These are phyloP conservation scores for Smittia sp. DNA, from an alignment of 2,888 invertebrate species.

Conservation along the genomic window DNA sequence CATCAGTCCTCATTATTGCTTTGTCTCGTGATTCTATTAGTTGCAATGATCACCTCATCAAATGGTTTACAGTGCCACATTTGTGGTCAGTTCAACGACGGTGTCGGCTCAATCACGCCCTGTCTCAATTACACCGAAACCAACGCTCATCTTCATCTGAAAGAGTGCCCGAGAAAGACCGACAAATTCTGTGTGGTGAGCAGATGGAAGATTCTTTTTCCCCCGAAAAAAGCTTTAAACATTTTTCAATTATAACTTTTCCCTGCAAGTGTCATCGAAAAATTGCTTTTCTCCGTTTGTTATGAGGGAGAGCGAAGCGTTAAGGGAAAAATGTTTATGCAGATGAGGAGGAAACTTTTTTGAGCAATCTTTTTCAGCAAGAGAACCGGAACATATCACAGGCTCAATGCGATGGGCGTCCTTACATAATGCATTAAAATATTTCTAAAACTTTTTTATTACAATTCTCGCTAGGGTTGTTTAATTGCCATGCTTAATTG, in stretches of 20 bases:
- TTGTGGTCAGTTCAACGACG: constrained; percentile 82
- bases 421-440: constrained; percentile 1
- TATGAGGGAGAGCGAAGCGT: not conserved
- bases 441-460: too few species aligned
- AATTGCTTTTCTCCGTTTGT: not conserved
- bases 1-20: constrained; percentile 25
- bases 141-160: constrained; percentile 64
- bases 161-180: constrained; percentile 63
- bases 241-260: constrained; percentile 15
- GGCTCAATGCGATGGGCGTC: not conserved
- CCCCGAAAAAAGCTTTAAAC: not conserved
- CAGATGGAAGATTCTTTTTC: constrained; percentile 47
- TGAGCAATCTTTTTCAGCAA: not conserved
- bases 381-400: not conserved
- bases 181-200: constrained; percentile 75
- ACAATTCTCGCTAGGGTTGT: too few species aligned
- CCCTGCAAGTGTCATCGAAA: constrained; percentile 33
- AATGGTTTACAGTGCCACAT: constrained; percentile 67
- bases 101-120: constrained; percentile 80
- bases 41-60: constrained; percentile 44
- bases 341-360: not conserved
- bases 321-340: not conserved
- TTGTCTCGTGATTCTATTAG: constrained; percentile 17
- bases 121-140: constrained; percentile 70
- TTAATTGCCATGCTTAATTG: too few species aligned